Evolutionary conservation across 2,113 vertebrate species (phyloP).

Genomic region (Sylvia atricapilla): DNA sequence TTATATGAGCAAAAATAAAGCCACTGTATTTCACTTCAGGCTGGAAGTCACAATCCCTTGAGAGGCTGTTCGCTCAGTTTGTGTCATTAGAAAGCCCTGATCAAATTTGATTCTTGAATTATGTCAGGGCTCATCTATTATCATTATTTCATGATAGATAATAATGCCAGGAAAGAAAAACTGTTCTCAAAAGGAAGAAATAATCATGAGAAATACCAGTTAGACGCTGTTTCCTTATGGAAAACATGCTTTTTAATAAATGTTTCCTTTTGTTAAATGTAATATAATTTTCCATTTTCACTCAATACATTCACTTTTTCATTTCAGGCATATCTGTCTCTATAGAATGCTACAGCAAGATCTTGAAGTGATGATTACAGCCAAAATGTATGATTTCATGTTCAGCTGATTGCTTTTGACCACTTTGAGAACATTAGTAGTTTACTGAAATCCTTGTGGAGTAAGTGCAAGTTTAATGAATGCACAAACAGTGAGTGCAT

Average conservation of each 20-base stretch:
- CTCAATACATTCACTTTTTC: background rate
- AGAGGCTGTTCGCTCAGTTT: conserved; percentile 11
- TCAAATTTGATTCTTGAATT: conserved; percentile 29
- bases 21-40: background rate
- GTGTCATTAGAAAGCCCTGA: conserved; percentile 17
- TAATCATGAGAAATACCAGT: background rate
- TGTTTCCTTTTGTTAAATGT: conserved; percentile 38
- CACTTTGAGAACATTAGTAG: conserved; percentile 11
- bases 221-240: background rate
- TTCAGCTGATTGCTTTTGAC: conserved; percentile 37
- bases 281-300: conserved; percentile 44
- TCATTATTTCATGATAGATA: conserved; percentile 28
- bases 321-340: conserved; percentile 21
- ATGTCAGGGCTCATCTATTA: conserved; percentile 52
- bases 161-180: conserved; percentile 31
- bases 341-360: background rate
- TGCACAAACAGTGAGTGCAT: conserved; percentile 3
- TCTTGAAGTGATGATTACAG: conserved; percentile 14
- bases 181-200: conserved; percentile 27
- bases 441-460: conserved; percentile 27
- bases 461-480: conserved; percentile 15
- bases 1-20: background rate
- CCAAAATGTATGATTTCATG: background rate
- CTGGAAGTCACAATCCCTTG: background rate
- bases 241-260: conserved; percentile 34